Percentiles rank a stretch among this genome's conserved stretches.
phyloP scores from a whole-genome alignment of 2,797 vertebrate species.

The Pseudotriccus pelzelni region DNA sequence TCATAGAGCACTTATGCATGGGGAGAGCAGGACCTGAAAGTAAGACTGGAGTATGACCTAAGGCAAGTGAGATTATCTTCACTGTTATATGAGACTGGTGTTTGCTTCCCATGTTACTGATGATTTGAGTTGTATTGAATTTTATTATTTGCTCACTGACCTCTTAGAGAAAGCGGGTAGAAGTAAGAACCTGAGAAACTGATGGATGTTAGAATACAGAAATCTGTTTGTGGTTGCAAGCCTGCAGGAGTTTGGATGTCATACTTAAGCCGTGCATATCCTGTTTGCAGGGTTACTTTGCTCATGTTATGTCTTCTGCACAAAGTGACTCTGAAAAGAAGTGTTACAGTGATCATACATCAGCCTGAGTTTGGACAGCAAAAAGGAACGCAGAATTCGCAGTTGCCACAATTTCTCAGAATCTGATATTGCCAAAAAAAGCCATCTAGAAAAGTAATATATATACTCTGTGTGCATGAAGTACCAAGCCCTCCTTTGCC shows the following conservation, averaged over 20 bases:
- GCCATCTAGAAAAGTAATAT: neutral
- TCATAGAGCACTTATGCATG: neutral
- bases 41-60: neutral
- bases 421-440: neutral
- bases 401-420: neutral
- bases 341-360: neutral
- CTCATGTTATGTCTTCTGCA: neutral
- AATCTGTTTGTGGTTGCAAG: neutral
- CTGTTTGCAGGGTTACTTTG: neutral
- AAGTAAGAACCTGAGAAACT: neutral
- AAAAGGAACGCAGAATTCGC: neutral
- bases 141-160: neutral
- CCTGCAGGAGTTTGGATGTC: neutral
- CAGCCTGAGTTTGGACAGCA: neutral
- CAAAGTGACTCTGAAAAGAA: neutral
- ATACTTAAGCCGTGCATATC: neutral
- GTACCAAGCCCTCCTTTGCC: neutral
- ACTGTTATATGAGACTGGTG: neutral
- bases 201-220: neutral
- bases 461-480: rapidly evolving
- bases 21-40: neutral
- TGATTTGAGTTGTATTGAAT: neutral
- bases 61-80: neutral
- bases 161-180: neutral
- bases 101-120: neutral